These are phyloP conservation scores for Pseudomugil gertrudae DNA, from an alignment of 2,797 vertebrate species.

Conservation along the genomic window DNA sequence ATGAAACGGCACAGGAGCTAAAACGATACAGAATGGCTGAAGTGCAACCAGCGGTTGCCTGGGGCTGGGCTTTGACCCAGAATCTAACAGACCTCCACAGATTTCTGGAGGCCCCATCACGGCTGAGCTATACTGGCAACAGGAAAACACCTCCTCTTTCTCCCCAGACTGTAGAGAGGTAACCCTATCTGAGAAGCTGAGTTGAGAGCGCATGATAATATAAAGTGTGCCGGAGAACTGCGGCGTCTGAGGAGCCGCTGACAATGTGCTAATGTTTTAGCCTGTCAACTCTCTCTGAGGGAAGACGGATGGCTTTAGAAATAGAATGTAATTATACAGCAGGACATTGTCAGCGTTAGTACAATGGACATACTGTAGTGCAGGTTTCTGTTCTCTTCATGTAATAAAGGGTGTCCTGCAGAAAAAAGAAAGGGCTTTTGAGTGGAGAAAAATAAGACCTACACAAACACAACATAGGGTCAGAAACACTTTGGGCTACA, in stretches of 20 bases:
- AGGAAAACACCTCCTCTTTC: conserved; percentile 61
- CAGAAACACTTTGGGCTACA: background rate
- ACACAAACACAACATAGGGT: conserved; percentile 3
- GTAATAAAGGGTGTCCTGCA: conserved; percentile 12
- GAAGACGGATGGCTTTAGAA: conserved; percentile 73
- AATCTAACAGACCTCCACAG: conserved; percentile 62
- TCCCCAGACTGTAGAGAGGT: conserved; percentile 49
- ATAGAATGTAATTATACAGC: conserved; percentile 73
- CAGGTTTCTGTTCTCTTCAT: conserved; percentile 19
- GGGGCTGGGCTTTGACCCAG: conserved; percentile 67
- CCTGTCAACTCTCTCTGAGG: conserved; percentile 66
- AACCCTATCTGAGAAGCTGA: conserved; percentile 59
- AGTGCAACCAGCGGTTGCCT: conserved; percentile 55
- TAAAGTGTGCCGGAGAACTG: conserved; percentile 63
- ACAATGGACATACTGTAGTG: conserved; percentile 56
- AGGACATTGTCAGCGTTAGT: conserved; percentile 58
- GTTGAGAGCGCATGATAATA: conserved; percentile 52
- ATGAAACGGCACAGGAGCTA: conserved; percentile 40
- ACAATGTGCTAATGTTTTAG: conserved; percentile 76
- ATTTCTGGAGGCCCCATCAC: conserved; percentile 52
- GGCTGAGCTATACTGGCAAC: conserved; percentile 52
- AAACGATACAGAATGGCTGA: conserved; percentile 46
- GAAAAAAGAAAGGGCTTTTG: conserved; percentile 21
- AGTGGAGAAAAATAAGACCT: conserved; percentile 16
- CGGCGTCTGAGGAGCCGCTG: conserved; percentile 60